phyloP scores from a whole-genome alignment of 2,888 invertebrate species.

The Eupeodes luniger region DNA sequence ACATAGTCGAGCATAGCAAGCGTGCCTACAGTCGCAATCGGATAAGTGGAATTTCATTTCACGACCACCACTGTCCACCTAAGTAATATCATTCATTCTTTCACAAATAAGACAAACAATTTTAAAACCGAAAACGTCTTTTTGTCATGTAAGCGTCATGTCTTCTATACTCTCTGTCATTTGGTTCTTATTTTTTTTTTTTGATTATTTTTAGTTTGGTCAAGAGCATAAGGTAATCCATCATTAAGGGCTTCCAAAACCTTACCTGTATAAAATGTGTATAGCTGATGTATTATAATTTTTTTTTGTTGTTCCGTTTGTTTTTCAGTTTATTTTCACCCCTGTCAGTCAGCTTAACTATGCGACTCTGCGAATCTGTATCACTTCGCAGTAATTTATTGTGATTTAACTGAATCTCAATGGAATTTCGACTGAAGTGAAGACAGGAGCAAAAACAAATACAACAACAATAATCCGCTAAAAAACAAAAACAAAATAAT shows the following conservation, averaged over 20 bases:
- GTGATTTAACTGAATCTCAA: slow-evolving; percentile 76
- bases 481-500: slow-evolving; percentile 18
- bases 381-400: slow-evolving; percentile 76
- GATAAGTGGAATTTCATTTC: too few relatives aligned
- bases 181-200: not conserved
- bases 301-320: slow-evolving; percentile 28
- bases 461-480: slow-evolving; percentile 32
- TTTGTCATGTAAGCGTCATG: slow-evolving; percentile 12
- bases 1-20: too few relatives aligned
- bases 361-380: slow-evolving; percentile 69
- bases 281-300: not conserved
- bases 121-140: not conserved
- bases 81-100: too few relatives aligned
- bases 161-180: not conserved
- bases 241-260: slow-evolving; percentile 21
- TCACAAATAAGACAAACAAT: not conserved
- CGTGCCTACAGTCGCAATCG: too few relatives aligned
- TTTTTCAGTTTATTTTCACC: slow-evolving; percentile 60
- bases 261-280: not conserved
- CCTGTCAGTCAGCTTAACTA: slow-evolving; percentile 69
- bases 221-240: slow-evolving; percentile 40
- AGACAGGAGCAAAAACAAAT: slow-evolving; percentile 71
- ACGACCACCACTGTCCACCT: too few relatives aligned
- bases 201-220: not conserved
- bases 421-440: slow-evolving; percentile 74